Evolutionary conservation across 92 coral and sea anemone species (phyloP), one percentile per base, ranked within the genome.

Genomic region (Palythoa caribaeorum): DNA sequence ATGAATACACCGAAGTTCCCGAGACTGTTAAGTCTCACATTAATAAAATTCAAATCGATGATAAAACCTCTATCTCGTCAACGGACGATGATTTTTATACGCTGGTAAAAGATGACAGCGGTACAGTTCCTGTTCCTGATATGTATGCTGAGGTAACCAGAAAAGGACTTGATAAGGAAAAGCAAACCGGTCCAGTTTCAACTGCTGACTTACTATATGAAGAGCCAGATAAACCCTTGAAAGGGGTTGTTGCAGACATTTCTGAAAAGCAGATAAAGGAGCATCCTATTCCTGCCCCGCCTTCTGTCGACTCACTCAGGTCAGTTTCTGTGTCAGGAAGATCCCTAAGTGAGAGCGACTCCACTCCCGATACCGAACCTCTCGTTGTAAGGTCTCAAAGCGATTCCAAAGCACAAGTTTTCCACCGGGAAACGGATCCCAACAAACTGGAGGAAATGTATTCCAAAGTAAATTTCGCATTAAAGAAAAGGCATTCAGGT

Each of bases 401-500:
- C 15, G 35, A 47, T 2, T 16, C 85, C 17, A 80, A 80, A 20
- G 12, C 85, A 2, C 52, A 5, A 9, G 73, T 16, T 39, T 80
- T 80, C 20, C 85, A 62, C 39, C 74, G 85, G 13, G 85, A 80
- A 80, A 80, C 85, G 6, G 85, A 80, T 13, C 85, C 85, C 39
- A 20, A 63, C 4, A 80, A 63, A 63, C 37, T 80, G 5, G 85
- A 80, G 85, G 38, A 80, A 65, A 80, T 80, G 85, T 80, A 80
- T 48, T 80, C 75, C 54, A 80, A 44, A 39, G 28, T 80, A 80
- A 7, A 80, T 19, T 80, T 80, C 28, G 48, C 60, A 14, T 38
- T 70, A 62, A 80, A 80, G 85, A 80, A 44, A 65, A 44, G 21
- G 38, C 16, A 37, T 20, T 40, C 85, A 40, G 73, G 36, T 11